phyloP scores from a whole-genome alignment of 2,113 vertebrate species.

The Pedetes capensis region DNA sequence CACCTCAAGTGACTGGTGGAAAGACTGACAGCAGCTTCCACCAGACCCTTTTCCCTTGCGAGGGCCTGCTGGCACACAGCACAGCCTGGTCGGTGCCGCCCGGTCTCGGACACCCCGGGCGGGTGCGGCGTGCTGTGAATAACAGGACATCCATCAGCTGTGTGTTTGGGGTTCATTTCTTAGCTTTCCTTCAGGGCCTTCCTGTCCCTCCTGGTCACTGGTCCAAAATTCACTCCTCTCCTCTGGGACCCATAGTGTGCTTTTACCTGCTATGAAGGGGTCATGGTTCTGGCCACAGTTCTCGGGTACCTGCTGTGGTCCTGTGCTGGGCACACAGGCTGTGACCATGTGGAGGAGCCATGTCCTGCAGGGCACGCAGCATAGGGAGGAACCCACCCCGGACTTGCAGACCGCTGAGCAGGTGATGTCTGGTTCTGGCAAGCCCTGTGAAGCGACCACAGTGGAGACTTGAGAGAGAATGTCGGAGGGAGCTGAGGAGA shows the following conservation, averaged over 20 bases:
- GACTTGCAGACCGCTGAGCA: neutral
- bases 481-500: too few species aligned
- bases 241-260: neutral
- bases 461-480: neutral
- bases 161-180: too few species aligned
- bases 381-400: neutral
- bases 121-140: too few species aligned
- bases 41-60: neutral
- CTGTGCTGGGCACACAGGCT: neutral
- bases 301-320: too few species aligned
- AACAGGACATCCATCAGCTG: too few species aligned
- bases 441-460: neutral
- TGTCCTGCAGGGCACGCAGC: neutral
- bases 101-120: too few species aligned
- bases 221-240: neutral
- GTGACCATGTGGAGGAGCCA: neutral
- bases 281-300: neutral
- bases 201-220: neutral
- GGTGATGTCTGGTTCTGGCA: neutral
- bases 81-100: too few species aligned
- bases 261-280: accelerated
- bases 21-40: neutral
- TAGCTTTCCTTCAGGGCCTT: neutral
- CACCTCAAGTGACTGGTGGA: too few species aligned
- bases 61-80: neutral